Conservation (phyloP, 2,888 invertebrate species). For the Melieria omissa region DNA sequence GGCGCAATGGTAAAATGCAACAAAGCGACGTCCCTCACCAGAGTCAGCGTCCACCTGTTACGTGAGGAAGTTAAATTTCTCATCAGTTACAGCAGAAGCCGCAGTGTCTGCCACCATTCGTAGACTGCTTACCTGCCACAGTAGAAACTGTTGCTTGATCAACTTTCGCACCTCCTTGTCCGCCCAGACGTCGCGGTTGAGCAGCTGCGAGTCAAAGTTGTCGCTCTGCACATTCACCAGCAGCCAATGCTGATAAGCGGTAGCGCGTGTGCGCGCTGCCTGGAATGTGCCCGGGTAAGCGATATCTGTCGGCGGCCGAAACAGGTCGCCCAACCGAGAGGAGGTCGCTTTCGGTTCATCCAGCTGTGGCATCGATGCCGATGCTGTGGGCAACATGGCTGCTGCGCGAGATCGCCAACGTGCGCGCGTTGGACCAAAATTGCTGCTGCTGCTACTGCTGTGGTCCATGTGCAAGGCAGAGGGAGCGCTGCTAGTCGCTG, state of each 20-base stretch:
- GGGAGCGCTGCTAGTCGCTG: constrained; percentile 46
- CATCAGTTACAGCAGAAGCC: no score
- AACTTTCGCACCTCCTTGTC: constrained; percentile 71
- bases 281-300: constrained; percentile 73
- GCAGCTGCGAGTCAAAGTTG: constrained; percentile 75
- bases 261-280: constrained; percentile 70
- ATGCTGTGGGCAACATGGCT: constrained; percentile 52
- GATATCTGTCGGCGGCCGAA: constrained; percentile 75
- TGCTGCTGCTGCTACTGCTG: constrained; percentile 29
- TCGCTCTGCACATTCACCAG: constrained; percentile 78
- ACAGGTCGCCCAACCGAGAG: constrained; percentile 74
- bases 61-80: not conserved
- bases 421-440: constrained; percentile 24
- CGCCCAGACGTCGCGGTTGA: constrained; percentile 80
- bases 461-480: constrained; percentile 43
- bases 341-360: constrained; percentile 53
- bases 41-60: constrained; percentile 61
- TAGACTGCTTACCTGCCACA: constrained; percentile 72
- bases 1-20: constrained; percentile 74
- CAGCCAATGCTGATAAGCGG: constrained; percentile 73
- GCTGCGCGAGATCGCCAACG: constrained; percentile 49
- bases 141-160: constrained; percentile 73
- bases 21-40: constrained; percentile 73
- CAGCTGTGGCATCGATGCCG: constrained; percentile 43
- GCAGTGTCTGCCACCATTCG: not conserved